Conservation (phyloP, 2,888 invertebrate genomes). For the Rhorus exstirpatorius region DNA sequence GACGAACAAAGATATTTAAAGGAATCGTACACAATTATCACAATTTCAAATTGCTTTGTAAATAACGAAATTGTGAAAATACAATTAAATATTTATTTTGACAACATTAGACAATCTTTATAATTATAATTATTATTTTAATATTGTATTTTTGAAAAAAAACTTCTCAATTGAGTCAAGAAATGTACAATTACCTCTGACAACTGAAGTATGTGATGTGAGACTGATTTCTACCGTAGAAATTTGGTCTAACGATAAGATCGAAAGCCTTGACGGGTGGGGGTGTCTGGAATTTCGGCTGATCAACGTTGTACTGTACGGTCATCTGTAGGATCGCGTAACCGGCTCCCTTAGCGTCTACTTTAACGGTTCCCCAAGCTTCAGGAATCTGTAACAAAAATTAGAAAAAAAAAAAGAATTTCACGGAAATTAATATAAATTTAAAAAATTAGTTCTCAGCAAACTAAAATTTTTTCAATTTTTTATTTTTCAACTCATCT, state of each 20-base stretch:
- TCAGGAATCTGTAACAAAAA: slow-evolving; percentile 91
- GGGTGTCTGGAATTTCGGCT: slow-evolving; percentile 92
- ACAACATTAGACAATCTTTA: neutral
- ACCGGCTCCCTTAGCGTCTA: slow-evolving; percentile 97
- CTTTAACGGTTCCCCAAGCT: slow-evolving; percentile 98
- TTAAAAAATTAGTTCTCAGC: neutral
- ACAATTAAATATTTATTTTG: no score
- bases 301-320: slow-evolving; percentile 96
- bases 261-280: slow-evolving; percentile 94
- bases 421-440: slow-evolving; percentile 1
- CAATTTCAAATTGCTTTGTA: neutral
- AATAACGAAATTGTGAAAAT: slow-evolving; percentile 9
- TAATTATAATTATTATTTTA: slow-evolving; percentile 2
- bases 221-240: slow-evolving; percentile 97
- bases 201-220: slow-evolving; percentile 95
- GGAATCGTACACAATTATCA: no score
- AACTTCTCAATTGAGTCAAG: neutral
- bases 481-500: no score
- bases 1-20: no score
- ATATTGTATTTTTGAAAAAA: neutral
- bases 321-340: slow-evolving; percentile 97
- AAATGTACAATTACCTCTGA: slow-evolving; percentile 89
- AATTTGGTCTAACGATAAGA: slow-evolving; percentile 91
- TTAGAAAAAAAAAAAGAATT: neutral
- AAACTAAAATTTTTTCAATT: no score